phyloP scores from a whole-genome alignment of 92 coral and sea anemone genomes.

The Hydrozoanthus gracilis region DNA sequence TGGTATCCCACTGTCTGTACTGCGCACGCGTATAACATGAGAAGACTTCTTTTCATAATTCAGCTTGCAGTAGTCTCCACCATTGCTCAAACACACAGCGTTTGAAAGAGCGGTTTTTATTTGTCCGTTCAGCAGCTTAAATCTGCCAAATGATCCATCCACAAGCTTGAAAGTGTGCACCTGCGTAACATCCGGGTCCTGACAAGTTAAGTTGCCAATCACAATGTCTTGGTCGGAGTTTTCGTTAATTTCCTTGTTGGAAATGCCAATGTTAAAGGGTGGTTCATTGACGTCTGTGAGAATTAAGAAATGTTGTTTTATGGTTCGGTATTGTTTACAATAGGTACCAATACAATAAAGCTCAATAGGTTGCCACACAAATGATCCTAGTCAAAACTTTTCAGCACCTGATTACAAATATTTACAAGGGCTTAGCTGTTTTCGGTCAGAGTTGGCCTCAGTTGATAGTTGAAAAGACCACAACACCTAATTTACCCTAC shows the following conservation, averaged over 20 bases:
- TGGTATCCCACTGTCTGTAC: conserved; percentile 90
- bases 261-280: conserved; percentile 73
- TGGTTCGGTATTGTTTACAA: background rate
- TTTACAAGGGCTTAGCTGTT: too few species aligned
- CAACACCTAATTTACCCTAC: too few species aligned
- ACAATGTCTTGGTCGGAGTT: conserved; percentile 74
- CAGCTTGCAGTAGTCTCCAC: conserved; percentile 83
- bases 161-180: conserved; percentile 74
- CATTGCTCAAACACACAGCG: conserved; percentile 69
- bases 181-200: conserved; percentile 85
- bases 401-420: too few species aligned
- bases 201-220: conserved; percentile 74
- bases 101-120: conserved; percentile 79
- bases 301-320: background rate
- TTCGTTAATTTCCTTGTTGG: conserved; percentile 71
- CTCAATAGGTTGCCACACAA: background rate
- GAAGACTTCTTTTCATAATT: conserved; percentile 77
- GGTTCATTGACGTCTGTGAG: conserved; percentile 87
- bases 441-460: too few species aligned
- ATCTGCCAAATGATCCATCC: conserved; percentile 83
- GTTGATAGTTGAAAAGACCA: too few species aligned
- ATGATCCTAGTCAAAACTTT: too few species aligned
- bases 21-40: conserved; percentile 86
- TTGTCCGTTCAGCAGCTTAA: conserved; percentile 73
- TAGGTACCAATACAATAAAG: background rate